A percentile compares a stretch with the other conserved stretches of the same genome.
These are phyloP conservation scores for Acrocephalus kingi DNA, from an alignment of 2,113 vertebrate species.

Conservation along the genomic window DNA sequence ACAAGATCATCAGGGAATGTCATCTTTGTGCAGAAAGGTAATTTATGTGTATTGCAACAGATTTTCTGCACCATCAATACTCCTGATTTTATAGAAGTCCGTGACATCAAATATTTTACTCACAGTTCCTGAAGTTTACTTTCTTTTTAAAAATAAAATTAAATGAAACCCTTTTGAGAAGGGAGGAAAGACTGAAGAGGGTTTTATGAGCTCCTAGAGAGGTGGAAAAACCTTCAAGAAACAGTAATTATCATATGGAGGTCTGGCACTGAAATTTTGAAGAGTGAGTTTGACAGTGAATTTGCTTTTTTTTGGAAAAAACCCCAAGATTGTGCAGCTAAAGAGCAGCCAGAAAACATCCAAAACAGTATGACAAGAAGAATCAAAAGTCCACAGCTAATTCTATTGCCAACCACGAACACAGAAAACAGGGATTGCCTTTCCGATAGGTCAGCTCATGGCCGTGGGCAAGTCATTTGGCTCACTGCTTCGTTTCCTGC, in stretches of 20 bases:
- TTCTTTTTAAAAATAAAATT: background rate
- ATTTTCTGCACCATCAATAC: background rate
- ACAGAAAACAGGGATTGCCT: background rate
- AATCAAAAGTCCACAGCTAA: background rate
- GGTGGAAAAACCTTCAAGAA: background rate
- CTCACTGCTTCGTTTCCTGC: background rate
- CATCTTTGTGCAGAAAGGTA: background rate
- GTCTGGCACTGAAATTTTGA: background rate
- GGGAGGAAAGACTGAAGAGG: background rate
- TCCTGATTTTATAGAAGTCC: background rate
- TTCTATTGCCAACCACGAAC: background rate
- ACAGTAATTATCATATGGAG: background rate
- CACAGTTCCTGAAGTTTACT: background rate
- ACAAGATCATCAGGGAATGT: background rate
- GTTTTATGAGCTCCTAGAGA: background rate
- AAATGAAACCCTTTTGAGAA: background rate
- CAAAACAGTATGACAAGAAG: constrained; percentile 8
- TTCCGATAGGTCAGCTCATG: background rate
- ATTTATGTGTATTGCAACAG: background rate
- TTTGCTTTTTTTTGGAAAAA: background rate
- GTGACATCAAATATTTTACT: background rate
- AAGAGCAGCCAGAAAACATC: background rate
- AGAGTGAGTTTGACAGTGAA: background rate
- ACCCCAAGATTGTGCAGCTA: background rate
- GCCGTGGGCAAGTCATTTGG: background rate